Percentiles rank a stretch among this genome's conserved stretches.
Evolutionary conservation across 2,888 invertebrate species (phyloP).

Genomic region (Polyommatus iphigenia): DNA sequence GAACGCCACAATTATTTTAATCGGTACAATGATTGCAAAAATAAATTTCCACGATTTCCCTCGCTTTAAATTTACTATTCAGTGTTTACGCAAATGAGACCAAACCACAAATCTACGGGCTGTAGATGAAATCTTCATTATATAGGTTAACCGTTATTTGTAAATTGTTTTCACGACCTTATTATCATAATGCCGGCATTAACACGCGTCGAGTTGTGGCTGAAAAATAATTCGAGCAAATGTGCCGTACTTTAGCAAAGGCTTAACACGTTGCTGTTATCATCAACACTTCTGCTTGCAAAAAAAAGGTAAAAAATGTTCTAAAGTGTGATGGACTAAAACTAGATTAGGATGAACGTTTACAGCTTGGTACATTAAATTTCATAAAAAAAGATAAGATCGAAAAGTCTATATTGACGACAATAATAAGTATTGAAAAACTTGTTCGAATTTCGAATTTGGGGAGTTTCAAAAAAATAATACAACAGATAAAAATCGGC

Average conservation of each 20-base stretch:
- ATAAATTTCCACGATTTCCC: conserved; percentile 48
- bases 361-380: neutral
- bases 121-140: conserved; percentile 72
- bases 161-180: conserved; percentile 43
- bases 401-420: neutral
- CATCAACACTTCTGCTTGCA: neutral
- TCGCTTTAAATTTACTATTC: conserved; percentile 55
- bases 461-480: too few relatives aligned
- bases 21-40: conserved; percentile 34
- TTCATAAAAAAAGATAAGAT: neutral
- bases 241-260: neutral
- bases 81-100: conserved; percentile 61
- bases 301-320: neutral
- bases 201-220: neutral
- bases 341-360: neutral
- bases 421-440: neutral
- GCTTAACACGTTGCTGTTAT: neutral
- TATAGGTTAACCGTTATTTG: conserved; percentile 69
- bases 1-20: conserved; percentile 19
- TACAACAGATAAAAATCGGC: too few relatives aligned
- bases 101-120: conserved; percentile 66
- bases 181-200: conserved; percentile 24
- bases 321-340: neutral
- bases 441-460: neutral
- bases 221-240: conserved; percentile 21